Evolutionary conservation across 2,888 invertebrate species (phyloP).

Genomic region (Tipula lateralis): DNA sequence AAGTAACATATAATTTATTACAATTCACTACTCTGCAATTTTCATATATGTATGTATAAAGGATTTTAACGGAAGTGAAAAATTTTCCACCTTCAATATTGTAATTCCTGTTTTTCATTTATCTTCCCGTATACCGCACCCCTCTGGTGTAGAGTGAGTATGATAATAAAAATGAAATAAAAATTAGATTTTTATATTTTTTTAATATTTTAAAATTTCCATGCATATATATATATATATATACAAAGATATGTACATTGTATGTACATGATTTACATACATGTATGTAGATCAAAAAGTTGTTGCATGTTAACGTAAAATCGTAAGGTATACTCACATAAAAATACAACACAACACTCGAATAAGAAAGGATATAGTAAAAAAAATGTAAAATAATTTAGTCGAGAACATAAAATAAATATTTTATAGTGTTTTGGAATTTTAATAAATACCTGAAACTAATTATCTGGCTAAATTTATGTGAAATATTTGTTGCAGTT

Average conservation of each 20-base stretch:
- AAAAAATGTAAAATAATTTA: background rate
- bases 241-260: background rate
- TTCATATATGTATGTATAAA: background rate
- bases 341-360: background rate
- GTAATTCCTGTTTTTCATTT: background rate
- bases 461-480: background rate
- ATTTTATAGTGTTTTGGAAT: background rate
- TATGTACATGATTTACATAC: too few relatives aligned
- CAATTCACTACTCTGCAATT: background rate
- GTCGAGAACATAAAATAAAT: background rate
- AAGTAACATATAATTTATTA: background rate
- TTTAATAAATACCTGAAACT: background rate
- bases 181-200: background rate
- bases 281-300: background rate
- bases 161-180: conserved; percentile 3
- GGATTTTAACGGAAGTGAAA: background rate
- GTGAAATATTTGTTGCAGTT: background rate
- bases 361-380: background rate
- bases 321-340: background rate
- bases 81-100: background rate
- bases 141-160: background rate
- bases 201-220: background rate
- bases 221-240: background rate
- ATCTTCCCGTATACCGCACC: background rate
- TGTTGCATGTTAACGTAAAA: background rate